Conservation (phyloP, 2,113 vertebrate species). For the Origma solitaria region DNA sequence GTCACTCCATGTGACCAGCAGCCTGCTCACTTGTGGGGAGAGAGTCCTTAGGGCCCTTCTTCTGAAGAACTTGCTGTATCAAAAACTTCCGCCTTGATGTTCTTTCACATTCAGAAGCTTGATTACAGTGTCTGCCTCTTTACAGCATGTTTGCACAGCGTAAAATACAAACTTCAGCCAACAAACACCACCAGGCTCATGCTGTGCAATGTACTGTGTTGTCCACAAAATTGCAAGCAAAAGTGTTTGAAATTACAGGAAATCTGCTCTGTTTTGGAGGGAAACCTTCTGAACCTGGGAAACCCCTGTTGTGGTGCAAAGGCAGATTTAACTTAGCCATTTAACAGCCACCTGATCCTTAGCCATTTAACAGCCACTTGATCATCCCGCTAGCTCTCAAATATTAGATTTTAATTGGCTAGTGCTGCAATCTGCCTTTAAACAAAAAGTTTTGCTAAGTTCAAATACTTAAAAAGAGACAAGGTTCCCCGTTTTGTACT, state of each 20-base stretch:
- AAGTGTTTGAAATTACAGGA: not conserved
- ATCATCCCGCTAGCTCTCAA: not conserved
- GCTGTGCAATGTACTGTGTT: too few relatives aligned
- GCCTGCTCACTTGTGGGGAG: fast-evolving
- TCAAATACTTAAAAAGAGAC: not conserved
- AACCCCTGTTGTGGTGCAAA: not conserved
- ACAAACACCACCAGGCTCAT: not conserved
- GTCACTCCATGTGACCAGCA: fast-evolving
- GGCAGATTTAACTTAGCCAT: not conserved
- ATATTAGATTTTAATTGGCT: not conserved
- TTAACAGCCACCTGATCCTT: not conserved
- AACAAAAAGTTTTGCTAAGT: not conserved
- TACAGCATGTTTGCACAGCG: not conserved
- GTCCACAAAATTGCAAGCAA: not conserved
- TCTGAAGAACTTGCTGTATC: not conserved
- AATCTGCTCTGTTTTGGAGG: not conserved
- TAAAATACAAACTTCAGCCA: not conserved
- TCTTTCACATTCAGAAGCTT: not conserved
- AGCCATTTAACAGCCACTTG: not conserved
- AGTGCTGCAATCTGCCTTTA: not conserved
- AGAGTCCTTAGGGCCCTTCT: not conserved
- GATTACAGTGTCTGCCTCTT: not conserved
- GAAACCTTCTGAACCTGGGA: not conserved
- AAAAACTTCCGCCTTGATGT: not conserved
- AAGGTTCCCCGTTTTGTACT: not conserved